phyloP scores from a whole-genome alignment of 2,888 invertebrate species.

The Deroplatys truncata region DNA sequence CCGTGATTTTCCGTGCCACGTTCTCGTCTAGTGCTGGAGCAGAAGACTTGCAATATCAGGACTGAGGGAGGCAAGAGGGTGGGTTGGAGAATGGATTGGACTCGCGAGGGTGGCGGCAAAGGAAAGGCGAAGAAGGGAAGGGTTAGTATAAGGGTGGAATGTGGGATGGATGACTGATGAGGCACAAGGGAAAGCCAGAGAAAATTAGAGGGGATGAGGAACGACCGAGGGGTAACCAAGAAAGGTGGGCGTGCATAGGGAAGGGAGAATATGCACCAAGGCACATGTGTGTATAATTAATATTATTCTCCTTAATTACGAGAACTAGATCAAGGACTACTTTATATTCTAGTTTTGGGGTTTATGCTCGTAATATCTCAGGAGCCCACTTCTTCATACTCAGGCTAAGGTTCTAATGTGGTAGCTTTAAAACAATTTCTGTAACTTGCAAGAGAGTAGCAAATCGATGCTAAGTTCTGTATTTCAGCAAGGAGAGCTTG shows the following conservation, averaged over 20 bases:
- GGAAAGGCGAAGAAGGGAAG: constrained; percentile 7
- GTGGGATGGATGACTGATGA: constrained; percentile 19
- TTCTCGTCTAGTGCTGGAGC: neutral
- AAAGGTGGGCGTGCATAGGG: neutral
- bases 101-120: neutral
- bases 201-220: constrained; percentile 20
- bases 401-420: too few species aligned
- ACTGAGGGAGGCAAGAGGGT: neutral
- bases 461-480: too few species aligned
- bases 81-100: neutral
- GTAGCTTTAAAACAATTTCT: too few species aligned
- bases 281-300: neutral
- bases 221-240: neutral
- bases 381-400: too few species aligned
- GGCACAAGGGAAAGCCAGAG: constrained; percentile 15
- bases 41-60: neutral
- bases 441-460: too few species aligned
- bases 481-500: too few species aligned
- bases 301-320: neutral
- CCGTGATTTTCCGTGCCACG: neutral
- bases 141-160: constrained; percentile 16
- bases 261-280: neutral
- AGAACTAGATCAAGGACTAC: neutral
- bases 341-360: neutral
- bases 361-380: too few species aligned